Percentiles rank a stretch among this genome's conserved stretches.
phyloP scores from a whole-genome alignment of 2,113 vertebrate species.

The Python bivittatus region DNA sequence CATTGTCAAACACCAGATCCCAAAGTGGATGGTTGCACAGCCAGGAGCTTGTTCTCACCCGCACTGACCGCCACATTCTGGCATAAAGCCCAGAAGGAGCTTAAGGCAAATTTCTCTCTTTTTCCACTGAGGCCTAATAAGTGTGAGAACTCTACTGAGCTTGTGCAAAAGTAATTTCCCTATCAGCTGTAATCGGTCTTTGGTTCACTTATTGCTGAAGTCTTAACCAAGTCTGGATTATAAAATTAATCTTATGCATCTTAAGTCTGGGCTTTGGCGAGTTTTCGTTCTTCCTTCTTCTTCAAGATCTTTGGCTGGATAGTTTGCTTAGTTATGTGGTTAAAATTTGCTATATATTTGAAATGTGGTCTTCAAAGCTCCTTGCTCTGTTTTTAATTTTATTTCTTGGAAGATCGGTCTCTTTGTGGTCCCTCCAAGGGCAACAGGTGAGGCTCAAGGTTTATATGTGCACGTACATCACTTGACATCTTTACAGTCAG shows the following conservation, averaged over 20 bases:
- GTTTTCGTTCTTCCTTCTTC: neutral
- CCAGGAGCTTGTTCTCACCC: conserved; percentile 55
- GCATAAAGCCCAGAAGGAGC: conserved; percentile 53
- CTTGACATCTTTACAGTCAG: too few relatives aligned
- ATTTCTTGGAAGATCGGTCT: too few relatives aligned
- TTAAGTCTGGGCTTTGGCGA: neutral
- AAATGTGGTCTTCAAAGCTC: too few relatives aligned
- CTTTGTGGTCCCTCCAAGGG: neutral
- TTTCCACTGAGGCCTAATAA: conserved; percentile 57
- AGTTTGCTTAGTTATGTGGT: neutral
- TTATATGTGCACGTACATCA: neutral
- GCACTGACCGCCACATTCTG: conserved; percentile 52
- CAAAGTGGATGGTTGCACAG: conserved; percentile 52
- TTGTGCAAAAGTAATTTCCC: conserved; percentile 61
- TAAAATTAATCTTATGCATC: conserved; percentile 47
- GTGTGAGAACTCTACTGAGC: conserved; percentile 51
- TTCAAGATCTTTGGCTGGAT: conserved; percentile 5
- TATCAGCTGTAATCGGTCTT: conserved; percentile 60
- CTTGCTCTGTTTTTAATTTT: neutral
- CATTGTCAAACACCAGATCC: conserved; percentile 53
- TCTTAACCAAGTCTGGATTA: conserved; percentile 43
- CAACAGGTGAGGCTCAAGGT: neutral
- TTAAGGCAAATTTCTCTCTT: conserved; percentile 64
- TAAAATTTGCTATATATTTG: neutral
- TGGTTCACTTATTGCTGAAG: conserved; percentile 46